Evolutionary conservation across 2,113 vertebrate genomes (phyloP).

Genomic region (Myodes glareolus): DNA sequence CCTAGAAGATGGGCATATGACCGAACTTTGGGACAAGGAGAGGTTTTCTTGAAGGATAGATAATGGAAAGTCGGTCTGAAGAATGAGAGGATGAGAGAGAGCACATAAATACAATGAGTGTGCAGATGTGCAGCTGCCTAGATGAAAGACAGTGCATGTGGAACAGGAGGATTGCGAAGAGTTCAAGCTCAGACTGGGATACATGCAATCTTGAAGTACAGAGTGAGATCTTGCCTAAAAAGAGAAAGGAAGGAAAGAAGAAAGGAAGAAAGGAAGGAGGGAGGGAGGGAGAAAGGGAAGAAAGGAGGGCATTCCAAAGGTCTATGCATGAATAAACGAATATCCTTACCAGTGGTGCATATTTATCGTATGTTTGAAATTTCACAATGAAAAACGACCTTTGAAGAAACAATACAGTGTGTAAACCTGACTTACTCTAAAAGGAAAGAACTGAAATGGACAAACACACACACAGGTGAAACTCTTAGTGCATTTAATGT

Average conservation of each 20-base stretch:
- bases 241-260: not conserved
- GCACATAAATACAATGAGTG: not conserved
- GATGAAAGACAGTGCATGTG: not conserved
- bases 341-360: conserved; percentile 6
- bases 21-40: not conserved
- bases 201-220: not conserved
- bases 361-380: conserved; percentile 9
- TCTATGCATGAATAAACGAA: not conserved
- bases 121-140: not conserved
- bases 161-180: not conserved
- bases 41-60: not conserved
- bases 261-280: accelerated
- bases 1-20: not conserved
- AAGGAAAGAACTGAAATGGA: not conserved
- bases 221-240: not conserved
- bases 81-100: not conserved
- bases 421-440: not conserved
- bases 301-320: not conserved
- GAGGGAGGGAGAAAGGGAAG: not conserved
- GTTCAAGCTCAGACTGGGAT: not conserved
- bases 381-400: not conserved
- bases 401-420: not conserved
- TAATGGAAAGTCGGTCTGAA: not conserved
- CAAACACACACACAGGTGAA: conserved; percentile 37
- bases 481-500: not conserved